Conservation (phyloP, 1,140 invertebrate species). For the Brachionus rubens region DNA sequence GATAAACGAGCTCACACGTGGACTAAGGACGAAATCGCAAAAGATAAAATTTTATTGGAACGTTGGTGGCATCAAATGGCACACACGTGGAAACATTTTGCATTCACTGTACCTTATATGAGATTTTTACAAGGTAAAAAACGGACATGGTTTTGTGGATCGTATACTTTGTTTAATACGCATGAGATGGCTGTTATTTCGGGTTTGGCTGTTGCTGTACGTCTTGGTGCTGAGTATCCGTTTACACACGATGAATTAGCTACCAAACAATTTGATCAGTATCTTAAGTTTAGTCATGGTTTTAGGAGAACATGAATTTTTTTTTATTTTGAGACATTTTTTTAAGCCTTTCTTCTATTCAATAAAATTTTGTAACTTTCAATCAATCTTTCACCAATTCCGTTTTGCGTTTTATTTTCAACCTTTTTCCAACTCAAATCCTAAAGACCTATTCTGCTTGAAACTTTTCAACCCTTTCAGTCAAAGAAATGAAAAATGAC, state of each 20-base stretch:
- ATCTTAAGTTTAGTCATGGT: slow-evolving; percentile 52
- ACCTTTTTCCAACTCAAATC: too few relatives aligned
- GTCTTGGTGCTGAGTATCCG: slow-evolving; percentile 52
- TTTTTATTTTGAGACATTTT: background rate
- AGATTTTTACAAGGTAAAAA: slow-evolving; percentile 52
- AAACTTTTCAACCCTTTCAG: too few relatives aligned
- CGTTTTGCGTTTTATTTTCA: too few relatives aligned
- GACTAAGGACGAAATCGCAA: slow-evolving; percentile 50
- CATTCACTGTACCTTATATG: slow-evolving; percentile 53
- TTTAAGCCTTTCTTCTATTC: background rate
- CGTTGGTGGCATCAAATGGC: slow-evolving; percentile 54
- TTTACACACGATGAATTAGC: slow-evolving; percentile 51
- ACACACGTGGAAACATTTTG: slow-evolving; percentile 53
- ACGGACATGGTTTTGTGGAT: slow-evolving; percentile 51
- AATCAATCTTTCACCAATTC: too few relatives aligned
- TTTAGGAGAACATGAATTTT: background rate
- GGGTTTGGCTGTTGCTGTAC: slow-evolving; percentile 51
- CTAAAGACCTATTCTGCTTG: too few relatives aligned
- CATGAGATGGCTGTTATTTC: slow-evolving; percentile 54
- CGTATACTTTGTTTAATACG: slow-evolving; percentile 54
- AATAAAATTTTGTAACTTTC: background rate
- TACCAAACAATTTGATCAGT: slow-evolving; percentile 53
- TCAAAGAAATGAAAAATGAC: too few relatives aligned
- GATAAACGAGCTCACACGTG: slow-evolving; percentile 49
- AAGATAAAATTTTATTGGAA: slow-evolving; percentile 50